Conservation (phyloP, 2,113 vertebrate genomes). For the Nesogale talazaci region DNA sequence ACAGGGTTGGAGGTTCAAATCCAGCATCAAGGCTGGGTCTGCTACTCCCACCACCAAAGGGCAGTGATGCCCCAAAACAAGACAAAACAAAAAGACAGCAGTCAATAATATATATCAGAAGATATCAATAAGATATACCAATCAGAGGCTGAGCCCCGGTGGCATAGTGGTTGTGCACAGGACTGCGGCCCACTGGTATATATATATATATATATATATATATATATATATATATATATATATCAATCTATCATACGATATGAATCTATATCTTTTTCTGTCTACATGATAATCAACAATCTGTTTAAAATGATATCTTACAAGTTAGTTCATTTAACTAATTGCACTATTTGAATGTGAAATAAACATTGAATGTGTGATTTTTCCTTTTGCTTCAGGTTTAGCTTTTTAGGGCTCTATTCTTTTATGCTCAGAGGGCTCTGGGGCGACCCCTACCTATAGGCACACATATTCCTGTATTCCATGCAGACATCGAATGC, state of each 20-base stretch:
- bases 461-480: background rate
- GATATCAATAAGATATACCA: too few species aligned
- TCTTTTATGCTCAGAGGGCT: background rate
- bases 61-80: too few species aligned
- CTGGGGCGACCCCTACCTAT: background rate
- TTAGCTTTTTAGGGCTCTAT: background rate
- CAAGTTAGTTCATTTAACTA: background rate
- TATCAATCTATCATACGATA: too few species aligned
- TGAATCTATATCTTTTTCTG: background rate
- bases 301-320: background rate
- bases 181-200: too few species aligned
- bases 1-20: too few species aligned
- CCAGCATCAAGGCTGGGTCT: too few species aligned
- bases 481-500: background rate
- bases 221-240: too few species aligned
- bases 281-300: background rate
- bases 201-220: too few species aligned
- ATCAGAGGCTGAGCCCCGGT: too few species aligned
- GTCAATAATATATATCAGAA: background rate
- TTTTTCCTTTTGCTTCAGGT: background rate
- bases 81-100: too few species aligned
- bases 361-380: background rate
- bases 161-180: too few species aligned
- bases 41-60: too few species aligned
- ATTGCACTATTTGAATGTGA: conserved; percentile 5